Evolutionary conservation across 2,113 vertebrate species (phyloP).

Genomic region (Poeciliopsis turrubarensis): DNA sequence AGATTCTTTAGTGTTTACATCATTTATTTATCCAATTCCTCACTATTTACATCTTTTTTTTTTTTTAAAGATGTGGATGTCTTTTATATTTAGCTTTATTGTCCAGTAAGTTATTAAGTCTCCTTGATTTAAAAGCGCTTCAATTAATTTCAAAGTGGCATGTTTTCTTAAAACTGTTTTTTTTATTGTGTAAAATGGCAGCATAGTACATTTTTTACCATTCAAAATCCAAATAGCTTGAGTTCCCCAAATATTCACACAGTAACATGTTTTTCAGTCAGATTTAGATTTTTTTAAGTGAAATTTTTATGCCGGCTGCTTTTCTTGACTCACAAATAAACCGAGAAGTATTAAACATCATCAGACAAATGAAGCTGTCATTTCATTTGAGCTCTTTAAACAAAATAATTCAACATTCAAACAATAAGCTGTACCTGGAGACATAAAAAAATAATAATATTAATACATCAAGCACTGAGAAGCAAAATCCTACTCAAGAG

Average conservation of each 20-base stretch:
- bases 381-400: slow-evolving; percentile 48
- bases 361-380: slow-evolving; percentile 31
- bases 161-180: neutral
- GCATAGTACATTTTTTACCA: slow-evolving; percentile 20
- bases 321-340: slow-evolving; percentile 1
- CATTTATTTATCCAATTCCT: neutral
- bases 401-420: slow-evolving; percentile 47
- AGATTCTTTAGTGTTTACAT: neutral
- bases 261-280: slow-evolving; percentile 18
- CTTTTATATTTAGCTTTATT: neutral
- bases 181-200: slow-evolving; percentile 48
- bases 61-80: neutral
- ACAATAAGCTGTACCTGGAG: slow-evolving; percentile 50
- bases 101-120: neutral
- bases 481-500: slow-evolving; percentile 24
- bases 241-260: neutral
- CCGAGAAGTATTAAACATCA: slow-evolving; percentile 9
- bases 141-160: neutral
- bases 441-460: neutral
- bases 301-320: neutral
- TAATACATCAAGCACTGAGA: neutral
- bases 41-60: neutral
- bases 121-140: neutral
- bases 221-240: slow-evolving; percentile 27
- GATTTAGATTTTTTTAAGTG: slow-evolving; percentile 12